Conservation (phyloP, 2,113 vertebrate species). For the Gallinago jamesoni region DNA sequence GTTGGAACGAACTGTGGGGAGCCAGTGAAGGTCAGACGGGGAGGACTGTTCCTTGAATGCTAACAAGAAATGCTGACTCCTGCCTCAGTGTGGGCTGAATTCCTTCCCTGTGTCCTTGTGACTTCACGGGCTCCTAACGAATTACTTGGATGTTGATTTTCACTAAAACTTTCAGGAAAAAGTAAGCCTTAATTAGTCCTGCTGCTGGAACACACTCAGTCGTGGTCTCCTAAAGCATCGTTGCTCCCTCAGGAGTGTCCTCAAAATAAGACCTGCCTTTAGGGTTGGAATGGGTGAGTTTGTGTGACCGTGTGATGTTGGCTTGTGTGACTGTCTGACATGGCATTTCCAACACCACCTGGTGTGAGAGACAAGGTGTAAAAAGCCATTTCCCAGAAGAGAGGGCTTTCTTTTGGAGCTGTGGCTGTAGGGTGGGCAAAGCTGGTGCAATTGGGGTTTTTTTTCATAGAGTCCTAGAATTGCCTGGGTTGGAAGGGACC, state of each 20-base stretch:
- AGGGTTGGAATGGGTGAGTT: background rate
- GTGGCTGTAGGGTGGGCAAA: background rate
- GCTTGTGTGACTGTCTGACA: background rate
- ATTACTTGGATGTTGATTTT: background rate
- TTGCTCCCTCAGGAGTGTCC: background rate
- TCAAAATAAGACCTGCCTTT: background rate
- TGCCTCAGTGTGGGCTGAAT: background rate
- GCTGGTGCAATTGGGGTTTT: background rate
- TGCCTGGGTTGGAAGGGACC: too few species aligned
- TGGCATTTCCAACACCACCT: background rate
- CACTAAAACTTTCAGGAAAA: background rate
- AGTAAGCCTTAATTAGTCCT: slow-evolving; percentile 3
- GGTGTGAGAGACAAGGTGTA: background rate
- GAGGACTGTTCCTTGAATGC: background rate
- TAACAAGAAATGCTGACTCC: background rate
- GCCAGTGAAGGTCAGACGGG: background rate
- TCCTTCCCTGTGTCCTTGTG: background rate
- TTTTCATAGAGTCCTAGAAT: too few species aligned
- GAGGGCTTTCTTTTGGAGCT: background rate
- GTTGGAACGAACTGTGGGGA: background rate
- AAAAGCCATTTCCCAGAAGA: background rate
- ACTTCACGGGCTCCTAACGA: background rate
- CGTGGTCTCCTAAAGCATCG: background rate
- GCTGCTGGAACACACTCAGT: background rate
- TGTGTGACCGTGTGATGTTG: background rate